Evolutionary conservation across 37 sponge, comb jelly and placozoan genomes (phyloP).

Genomic region (Aplysina aerophoba): DNA sequence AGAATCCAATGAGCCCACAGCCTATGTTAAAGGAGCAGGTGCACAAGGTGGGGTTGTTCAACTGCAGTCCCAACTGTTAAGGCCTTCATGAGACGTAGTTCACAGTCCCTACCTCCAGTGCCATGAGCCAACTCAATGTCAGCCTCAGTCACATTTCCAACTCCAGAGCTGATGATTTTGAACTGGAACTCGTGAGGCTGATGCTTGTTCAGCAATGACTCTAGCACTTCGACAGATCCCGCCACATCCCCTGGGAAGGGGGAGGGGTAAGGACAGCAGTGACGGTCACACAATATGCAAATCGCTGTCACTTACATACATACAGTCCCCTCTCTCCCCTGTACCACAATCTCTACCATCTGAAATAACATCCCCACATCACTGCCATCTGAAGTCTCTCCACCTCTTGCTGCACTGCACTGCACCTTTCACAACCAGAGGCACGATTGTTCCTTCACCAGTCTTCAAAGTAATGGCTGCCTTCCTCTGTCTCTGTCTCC

Average conservation of each 20-base stretch:
- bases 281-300: not conserved
- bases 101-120: constrained; percentile 65
- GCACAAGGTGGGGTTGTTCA: no score
- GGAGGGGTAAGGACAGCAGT: not conserved
- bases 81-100: no score
- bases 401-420: not conserved
- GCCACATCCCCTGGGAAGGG: constrained; percentile 61
- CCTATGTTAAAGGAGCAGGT: no score
- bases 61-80: no score
- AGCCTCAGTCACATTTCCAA: constrained; percentile 65
- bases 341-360: no score
- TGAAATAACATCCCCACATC: no score
- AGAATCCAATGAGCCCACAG: no score
- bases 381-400: no score
- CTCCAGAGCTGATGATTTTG: constrained; percentile 66
- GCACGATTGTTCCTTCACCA: not conserved
- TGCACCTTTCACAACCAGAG: constrained; percentile 21
- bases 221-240: constrained; percentile 76
- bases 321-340: no score
- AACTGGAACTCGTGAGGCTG: constrained; percentile 59
- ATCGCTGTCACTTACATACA: no score
- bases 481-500: not conserved
- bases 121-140: constrained; percentile 76
- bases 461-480: not conserved
- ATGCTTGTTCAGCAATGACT: constrained; percentile 16